These are phyloP conservation scores for Pristionchus arcanus DNA, from an alignment of 2,888 invertebrate species.

Conservation along the genomic window DNA sequence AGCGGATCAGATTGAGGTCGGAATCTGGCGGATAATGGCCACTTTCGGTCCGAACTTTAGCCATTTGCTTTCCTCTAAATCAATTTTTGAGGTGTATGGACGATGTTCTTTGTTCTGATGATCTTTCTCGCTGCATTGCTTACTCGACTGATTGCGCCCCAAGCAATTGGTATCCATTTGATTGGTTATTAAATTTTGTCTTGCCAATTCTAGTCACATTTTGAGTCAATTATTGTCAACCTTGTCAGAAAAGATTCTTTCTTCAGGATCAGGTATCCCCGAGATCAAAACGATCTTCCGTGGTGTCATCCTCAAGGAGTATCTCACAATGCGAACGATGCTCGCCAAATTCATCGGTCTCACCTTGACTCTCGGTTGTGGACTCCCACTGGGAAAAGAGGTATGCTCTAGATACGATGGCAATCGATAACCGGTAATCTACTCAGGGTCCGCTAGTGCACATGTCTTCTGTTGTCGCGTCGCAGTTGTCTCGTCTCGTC, in stretches of 20 bases:
- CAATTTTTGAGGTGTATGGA: constrained; percentile 27
- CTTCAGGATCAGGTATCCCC: constrained; percentile 67
- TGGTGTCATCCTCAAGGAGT: constrained; percentile 97
- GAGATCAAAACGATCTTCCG: constrained; percentile 89
- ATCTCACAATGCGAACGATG: constrained; percentile 93
- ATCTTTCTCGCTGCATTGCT: constrained; percentile 82
- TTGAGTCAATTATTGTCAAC: no score
- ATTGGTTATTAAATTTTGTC: no score
- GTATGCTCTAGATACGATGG: constrained; percentile 76
- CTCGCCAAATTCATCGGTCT: constrained; percentile 95
- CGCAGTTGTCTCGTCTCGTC: constrained; percentile 91
- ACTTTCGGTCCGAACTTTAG: neutral
- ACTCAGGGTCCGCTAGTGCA: constrained; percentile 94
- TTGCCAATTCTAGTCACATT: no score
- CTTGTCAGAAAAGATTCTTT: neutral
- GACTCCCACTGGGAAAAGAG: constrained; percentile 97
- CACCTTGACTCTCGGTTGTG: constrained; percentile 94
- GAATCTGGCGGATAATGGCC: neutral
- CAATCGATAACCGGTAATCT: neutral
- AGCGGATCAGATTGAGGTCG: neutral
- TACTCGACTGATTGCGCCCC: constrained; percentile 95
- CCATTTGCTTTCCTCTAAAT: neutral
- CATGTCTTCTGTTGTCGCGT: constrained; percentile 96
- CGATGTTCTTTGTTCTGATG: constrained; percentile 67
- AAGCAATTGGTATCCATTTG: constrained; percentile 88